Evolutionary conservation across 2,797 vertebrate species (phyloP).

Genomic region (Pseudochirops corinnae): DNA sequence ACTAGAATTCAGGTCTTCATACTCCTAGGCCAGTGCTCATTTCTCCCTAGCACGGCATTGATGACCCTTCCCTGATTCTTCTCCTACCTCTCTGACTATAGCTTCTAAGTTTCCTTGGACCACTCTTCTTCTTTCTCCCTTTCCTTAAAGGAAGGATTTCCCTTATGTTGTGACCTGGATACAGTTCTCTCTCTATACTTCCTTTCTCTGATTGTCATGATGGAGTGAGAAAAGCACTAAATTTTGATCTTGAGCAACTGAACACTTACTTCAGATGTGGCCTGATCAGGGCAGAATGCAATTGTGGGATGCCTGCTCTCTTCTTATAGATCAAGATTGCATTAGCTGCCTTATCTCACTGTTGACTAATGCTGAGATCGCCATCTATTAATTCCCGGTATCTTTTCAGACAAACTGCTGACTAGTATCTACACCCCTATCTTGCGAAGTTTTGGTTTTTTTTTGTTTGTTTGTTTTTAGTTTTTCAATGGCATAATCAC

Average conservation of each 20-base stretch:
- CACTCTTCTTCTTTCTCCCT: background rate
- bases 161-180: background rate
- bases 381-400: background rate
- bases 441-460: background rate
- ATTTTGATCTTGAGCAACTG: background rate
- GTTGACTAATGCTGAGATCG: background rate
- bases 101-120: background rate
- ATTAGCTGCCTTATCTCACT: background rate
- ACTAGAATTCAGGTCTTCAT: background rate
- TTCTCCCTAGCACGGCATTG: background rate
- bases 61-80: background rate
- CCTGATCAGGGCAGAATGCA: background rate
- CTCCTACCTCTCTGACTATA: background rate
- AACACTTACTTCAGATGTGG: background rate
- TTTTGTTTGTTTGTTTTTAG: background rate
- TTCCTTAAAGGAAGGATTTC: background rate
- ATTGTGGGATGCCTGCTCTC: background rate
- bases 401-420: constrained; percentile 1
- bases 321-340: background rate
- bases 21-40: background rate
- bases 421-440: background rate
- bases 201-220: background rate
- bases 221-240: background rate
- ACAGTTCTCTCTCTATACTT: background rate
- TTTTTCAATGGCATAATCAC: background rate